phyloP scores from a whole-genome alignment of 2,888 invertebrate genomes.

The Icerya purchasi region DNA sequence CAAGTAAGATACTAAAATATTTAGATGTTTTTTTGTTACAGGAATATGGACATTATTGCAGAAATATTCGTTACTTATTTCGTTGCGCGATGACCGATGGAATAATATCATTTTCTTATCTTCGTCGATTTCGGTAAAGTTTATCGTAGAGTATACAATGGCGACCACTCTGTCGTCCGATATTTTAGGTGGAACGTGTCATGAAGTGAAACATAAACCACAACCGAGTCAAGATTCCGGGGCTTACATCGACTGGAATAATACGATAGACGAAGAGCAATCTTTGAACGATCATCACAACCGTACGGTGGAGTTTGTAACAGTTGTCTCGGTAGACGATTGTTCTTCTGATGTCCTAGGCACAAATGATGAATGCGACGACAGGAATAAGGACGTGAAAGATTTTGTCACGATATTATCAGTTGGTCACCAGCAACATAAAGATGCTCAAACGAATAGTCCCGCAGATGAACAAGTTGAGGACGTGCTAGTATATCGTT shows the following conservation, averaged over 20 bases:
- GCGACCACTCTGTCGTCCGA: neutral
- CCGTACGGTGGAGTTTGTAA: slow-evolving; percentile 29
- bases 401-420: slow-evolving; percentile 38
- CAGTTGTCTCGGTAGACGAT: slow-evolving; percentile 34
- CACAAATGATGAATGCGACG: slow-evolving; percentile 15
- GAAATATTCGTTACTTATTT: no score
- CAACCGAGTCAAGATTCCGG: slow-evolving; percentile 23
- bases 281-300: neutral
- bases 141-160: no score
- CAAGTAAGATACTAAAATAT: no score
- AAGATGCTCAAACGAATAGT: slow-evolving; percentile 2
- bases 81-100: no score
- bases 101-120: no score
- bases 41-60: no score
- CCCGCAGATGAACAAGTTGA: slow-evolving; percentile 27
- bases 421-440: slow-evolving; percentile 24
- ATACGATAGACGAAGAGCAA: slow-evolving; percentile 14
- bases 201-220: slow-evolving; percentile 20
- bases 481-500: slow-evolving; percentile 56
- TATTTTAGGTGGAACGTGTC: slow-evolving; percentile 8
- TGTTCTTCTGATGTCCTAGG: slow-evolving; percentile 21
- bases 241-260: slow-evolving; percentile 22
- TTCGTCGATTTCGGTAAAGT: no score
- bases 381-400: neutral
- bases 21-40: no score